Evolutionary conservation across 2,113 vertebrate species (phyloP), one percentile per base, ranked within the genome.

Genomic region (Rallus limicola): DNA sequence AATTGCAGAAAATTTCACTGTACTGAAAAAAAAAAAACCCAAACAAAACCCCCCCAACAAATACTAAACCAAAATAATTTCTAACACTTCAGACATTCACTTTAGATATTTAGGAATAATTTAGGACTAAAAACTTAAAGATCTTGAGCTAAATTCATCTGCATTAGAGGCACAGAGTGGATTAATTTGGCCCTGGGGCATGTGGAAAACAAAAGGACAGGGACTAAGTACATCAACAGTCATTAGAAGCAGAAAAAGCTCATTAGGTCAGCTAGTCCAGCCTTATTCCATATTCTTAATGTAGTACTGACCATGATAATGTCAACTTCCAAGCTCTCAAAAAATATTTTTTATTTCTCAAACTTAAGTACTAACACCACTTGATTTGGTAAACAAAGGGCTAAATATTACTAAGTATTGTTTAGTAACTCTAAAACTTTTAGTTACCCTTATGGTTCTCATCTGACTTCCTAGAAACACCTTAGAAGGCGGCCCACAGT

Each of bases 161-260:
- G 31, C 28, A 36, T 6, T 78, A 94, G 65, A 72, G 71, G 38
- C 31, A 76, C 44, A 40, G 3, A 33, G 28, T 79, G 20, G 33
- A 93, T 82, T 67, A 65, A 86, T 71, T 76, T 94, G 75, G 33
- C 34, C 33, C 63, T 85, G n/a, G 21, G 53, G 72, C 85, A 95
- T 86, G 64, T 69, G 70, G 82, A 96, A 96, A 82, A 80, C 36
- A 90, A 82, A 91, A 82, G 23, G 81, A 29, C 56, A 86, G 18
- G 34, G 5, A 74, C 50, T 95, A 72, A 91, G 38, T 93, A 89
- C 44, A 63, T 75, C 69, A 94, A 63, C 36, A 91, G n/a, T 88
- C 24, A 75, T 60, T 79, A 91, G 38, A 92, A 60, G 88, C 5
- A 88, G 36, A 44, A 94, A 78, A 86, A 93, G 55, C 17, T 9